A percentile compares a stretch with the other conserved stretches of the same genome.
These are phyloP conservation scores for Eciton burchellii DNA, from an alignment of 1,140 invertebrate species.

Conservation along the genomic window DNA sequence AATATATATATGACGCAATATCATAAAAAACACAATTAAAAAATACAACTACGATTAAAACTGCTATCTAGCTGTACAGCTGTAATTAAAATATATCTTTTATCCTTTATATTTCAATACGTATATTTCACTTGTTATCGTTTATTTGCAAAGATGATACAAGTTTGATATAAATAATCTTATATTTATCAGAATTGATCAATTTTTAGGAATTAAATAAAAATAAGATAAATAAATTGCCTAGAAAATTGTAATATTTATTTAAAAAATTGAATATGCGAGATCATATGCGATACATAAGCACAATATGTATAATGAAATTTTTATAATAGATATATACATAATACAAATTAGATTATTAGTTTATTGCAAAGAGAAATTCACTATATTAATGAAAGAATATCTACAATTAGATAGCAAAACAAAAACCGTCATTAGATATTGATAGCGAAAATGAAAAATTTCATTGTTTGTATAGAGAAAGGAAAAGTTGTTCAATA, in stretches of 20 bases:
- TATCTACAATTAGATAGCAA: no score
- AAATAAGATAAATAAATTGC: conserved; percentile 74
- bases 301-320: conserved; percentile 52
- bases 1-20: no score
- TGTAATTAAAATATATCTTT: background rate
- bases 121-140: conserved; percentile 11
- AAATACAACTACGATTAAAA: no score
- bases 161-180: conserved; percentile 12
- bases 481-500: no score
- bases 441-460: no score
- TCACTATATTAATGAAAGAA: no score
- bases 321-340: conserved; percentile 65
- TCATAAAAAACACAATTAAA: no score
- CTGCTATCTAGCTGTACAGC: no score
- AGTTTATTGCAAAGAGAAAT: conserved; percentile 6
- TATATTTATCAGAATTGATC: conserved; percentile 38
- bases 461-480: no score
- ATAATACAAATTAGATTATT: conserved; percentile 24
- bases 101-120: background rate
- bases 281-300: conserved; percentile 41
- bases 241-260: conserved; percentile 79
- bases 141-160: background rate
- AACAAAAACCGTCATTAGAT: no score
- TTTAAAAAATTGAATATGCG: conserved; percentile 74
- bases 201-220: conserved; percentile 73